Evolutionary conservation across 2,113 vertebrate species (phyloP), one percentile per base, ranked within the genome.

Genomic region (Siniperca chuatsi): DNA sequence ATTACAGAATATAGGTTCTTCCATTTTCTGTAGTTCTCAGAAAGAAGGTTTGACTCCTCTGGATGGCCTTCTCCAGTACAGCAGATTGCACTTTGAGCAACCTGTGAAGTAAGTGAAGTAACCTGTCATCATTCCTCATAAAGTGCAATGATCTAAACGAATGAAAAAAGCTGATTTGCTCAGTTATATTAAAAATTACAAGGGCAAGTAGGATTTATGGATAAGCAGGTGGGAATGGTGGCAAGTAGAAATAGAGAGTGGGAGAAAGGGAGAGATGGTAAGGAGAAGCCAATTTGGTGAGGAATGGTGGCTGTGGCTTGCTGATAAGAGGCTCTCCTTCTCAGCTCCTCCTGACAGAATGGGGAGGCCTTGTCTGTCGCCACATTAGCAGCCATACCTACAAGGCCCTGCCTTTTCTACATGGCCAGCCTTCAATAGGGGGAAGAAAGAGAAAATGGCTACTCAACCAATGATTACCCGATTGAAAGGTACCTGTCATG

Each of bases 401-500:
- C 95, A 96, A 92, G 95, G 93, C 95, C 94, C 93, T 83, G 83
- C 81, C 88, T 92, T 91, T 92, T 93, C 96, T 97, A 96, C 96
- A 96, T 95, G 96, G 96, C 92, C 92, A 93, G 91, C 95, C 95
- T 95, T 96, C 97, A 97, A 96, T 96, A 94, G 95, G 95, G 93
- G 93, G 86, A 90, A 96, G 96, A 85, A 97, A 97, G 97, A 95
- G 96, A 97, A 93, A 97, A 97, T 96, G 95, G 96, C 97, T 95
- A 95, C 94, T 95, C 95, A 95, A 94, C 84, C 94, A 96, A 95
- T 96, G 96, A 97, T 97, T 95, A 97, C 93, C 80, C 93, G 95
- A 97, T 96, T 98, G 97, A 98, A 98, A 97, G 97, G 97, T 97
- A 97, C 96, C 97, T 97, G 97, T 97, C 97, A 97, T 95, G 94